phyloP scores from a whole-genome alignment of 2,797 vertebrate genomes.

The Craterocephalus amniculus region DNA sequence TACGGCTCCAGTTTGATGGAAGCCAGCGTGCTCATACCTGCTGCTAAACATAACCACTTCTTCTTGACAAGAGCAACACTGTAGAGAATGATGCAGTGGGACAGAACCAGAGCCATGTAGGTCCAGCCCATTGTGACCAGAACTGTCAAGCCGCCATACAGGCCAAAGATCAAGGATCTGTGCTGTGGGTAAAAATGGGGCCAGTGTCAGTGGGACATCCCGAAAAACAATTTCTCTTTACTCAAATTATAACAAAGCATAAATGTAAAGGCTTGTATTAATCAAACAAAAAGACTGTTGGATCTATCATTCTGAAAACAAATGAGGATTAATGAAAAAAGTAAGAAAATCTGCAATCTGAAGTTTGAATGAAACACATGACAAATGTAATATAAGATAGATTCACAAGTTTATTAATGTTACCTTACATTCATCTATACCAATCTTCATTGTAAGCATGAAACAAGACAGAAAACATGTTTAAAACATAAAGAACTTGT shows the following conservation, averaged over 20 bases:
- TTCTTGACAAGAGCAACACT: constrained; percentile 87
- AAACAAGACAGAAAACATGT: constrained; percentile 73
- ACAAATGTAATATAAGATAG: constrained; percentile 38
- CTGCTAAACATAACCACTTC: constrained; percentile 90
- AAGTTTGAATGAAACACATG: constrained; percentile 44
- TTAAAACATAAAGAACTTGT: constrained; percentile 64
- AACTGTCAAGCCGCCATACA: constrained; percentile 89
- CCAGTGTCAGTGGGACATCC: constrained; percentile 36
- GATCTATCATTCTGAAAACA: not conserved
- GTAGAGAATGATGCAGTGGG: constrained; percentile 93
- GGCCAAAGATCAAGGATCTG: constrained; percentile 91
- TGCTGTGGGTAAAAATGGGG: constrained; percentile 82
- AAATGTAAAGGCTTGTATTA: constrained; percentile 27
- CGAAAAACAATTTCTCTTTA: not conserved
- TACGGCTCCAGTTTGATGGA: constrained; percentile 95
- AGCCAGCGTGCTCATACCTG: constrained; percentile 90
- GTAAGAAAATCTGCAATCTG: not conserved
- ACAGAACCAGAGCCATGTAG: constrained; percentile 90
- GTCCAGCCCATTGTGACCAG: constrained; percentile 90
- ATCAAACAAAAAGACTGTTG: not conserved
- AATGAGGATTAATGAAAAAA: constrained; percentile 17
- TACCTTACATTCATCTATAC: constrained; percentile 84
- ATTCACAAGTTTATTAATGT: constrained; percentile 62
- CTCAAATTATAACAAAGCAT: constrained; percentile 14
- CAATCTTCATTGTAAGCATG: constrained; percentile 80